These are phyloP conservation scores for Alloscopus bannaensis DNA, from an alignment of 2,888 invertebrate genomes.

Conservation along the genomic window DNA sequence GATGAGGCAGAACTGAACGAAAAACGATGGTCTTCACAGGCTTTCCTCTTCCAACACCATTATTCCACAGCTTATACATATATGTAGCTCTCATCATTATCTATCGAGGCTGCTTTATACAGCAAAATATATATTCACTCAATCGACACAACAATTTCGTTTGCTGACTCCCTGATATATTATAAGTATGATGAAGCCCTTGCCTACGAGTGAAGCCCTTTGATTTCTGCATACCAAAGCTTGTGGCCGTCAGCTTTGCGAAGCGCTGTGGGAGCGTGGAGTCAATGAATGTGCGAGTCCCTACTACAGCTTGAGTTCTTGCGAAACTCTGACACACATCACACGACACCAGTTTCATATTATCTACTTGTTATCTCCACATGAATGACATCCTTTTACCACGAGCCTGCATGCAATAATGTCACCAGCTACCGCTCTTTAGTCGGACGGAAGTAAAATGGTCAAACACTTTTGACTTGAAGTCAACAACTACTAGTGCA, in stretches of 20 bases:
- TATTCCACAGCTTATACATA: too few relatives aligned
- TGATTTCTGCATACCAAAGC: background rate
- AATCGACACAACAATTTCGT: background rate
- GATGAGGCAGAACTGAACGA: background rate
- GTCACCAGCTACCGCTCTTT: background rate
- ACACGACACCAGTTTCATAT: too few relatives aligned
- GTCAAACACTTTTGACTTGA: too few relatives aligned
- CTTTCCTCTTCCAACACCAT: constrained; percentile 49
- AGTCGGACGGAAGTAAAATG: constrained; percentile 24
- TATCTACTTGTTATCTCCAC: too few relatives aligned
- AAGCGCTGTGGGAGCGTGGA: constrained; percentile 16
- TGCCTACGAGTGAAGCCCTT: background rate
- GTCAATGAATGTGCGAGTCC: constrained; percentile 10
- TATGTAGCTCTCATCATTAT: constrained; percentile 57
- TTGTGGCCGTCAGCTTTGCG: constrained; percentile 1
- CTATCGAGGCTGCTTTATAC: constrained; percentile 36
- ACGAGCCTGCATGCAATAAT: too few relatives aligned
- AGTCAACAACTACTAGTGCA: too few relatives aligned
- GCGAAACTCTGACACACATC: constrained; percentile 13
- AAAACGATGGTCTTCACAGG: constrained; percentile 10
- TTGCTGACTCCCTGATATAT: constrained; percentile 27
- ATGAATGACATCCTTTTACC: too few relatives aligned
- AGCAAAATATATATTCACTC: constrained; percentile 1
- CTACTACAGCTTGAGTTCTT: background rate
- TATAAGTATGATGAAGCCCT: background rate